Conservation (phyloP, 1,140 invertebrate species). For the Tribolium madens region DNA sequence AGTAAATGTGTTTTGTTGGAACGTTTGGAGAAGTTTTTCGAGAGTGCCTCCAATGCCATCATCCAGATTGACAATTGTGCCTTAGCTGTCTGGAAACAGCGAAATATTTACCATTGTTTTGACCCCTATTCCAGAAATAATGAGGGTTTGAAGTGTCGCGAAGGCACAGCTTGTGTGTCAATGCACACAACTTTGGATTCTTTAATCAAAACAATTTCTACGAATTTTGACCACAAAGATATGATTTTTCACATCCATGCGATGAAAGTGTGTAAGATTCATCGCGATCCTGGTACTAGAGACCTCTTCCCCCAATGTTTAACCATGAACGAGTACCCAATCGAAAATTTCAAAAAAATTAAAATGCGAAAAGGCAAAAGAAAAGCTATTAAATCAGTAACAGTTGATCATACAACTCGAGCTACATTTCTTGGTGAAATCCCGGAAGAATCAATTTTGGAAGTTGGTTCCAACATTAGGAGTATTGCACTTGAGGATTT, state of each 20-base stretch:
- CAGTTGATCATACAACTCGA: conserved; percentile 58
- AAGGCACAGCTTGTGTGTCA: conserved; percentile 66
- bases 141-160: conserved; percentile 62
- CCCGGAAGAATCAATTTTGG: conserved; percentile 63
- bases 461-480: conserved; percentile 66
- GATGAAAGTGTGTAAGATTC: conserved; percentile 68
- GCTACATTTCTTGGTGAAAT: conserved; percentile 53
- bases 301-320: conserved; percentile 59
- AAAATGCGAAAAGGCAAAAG: conserved; percentile 60
- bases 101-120: conserved; percentile 70
- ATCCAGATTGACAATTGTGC: conserved; percentile 67
- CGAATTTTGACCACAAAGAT: conserved; percentile 68
- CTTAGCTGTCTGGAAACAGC: conserved; percentile 69
- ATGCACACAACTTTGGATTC: conserved; percentile 68
- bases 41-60: conserved; percentile 67
- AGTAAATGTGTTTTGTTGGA: conserved; percentile 65
- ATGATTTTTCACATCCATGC: conserved; percentile 68
- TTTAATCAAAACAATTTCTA: conserved; percentile 65
- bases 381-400: conserved; percentile 58
- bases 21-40: conserved; percentile 66
- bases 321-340: conserved; percentile 61
- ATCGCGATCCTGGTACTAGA: conserved; percentile 66
- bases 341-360: conserved; percentile 56
- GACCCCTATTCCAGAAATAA: conserved; percentile 68
- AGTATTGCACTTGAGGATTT: conserved; percentile 68